Evolutionary conservation across 2,113 vertebrate species (phyloP).

Genomic region (Raja brachyura): DNA sequence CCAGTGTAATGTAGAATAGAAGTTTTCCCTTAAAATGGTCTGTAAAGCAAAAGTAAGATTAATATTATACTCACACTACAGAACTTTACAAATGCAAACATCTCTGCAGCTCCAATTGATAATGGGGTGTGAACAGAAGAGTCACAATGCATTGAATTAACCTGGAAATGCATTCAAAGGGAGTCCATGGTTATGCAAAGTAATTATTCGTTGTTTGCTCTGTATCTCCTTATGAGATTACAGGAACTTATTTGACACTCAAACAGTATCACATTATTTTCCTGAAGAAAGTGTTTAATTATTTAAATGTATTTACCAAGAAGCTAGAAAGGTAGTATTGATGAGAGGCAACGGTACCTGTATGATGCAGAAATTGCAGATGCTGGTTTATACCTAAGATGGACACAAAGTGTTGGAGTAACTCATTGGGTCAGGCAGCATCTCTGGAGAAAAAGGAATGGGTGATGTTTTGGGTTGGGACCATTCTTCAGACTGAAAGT

Average conservation of each 20-base stretch:
- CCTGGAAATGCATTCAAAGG: not conserved
- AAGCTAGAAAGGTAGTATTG: not conserved
- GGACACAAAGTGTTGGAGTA: no score
- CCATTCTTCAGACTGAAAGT: no score
- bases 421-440: no score
- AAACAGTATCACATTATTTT: conserved; percentile 1
- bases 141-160: conserved; percentile 14
- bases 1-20: not conserved
- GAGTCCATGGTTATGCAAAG: conserved; percentile 16
- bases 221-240: not conserved
- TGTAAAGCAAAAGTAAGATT: not conserved
- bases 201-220: conserved; percentile 1
- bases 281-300: conserved; percentile 9
- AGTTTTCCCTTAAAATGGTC: not conserved
- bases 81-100: conserved; percentile 17
- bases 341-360: not conserved
- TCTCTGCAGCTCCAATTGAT: not conserved
- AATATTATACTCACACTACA: not conserved
- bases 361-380: no score
- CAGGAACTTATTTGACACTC: not conserved
- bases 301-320: not conserved
- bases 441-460: no score
- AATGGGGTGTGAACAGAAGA: not conserved
- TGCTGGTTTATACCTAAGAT: no score
- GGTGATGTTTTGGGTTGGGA: no score